Base-by-base conservation (phyloP, 2,888 invertebrate genomes). In the Andrena hattorfiana region DNA sequence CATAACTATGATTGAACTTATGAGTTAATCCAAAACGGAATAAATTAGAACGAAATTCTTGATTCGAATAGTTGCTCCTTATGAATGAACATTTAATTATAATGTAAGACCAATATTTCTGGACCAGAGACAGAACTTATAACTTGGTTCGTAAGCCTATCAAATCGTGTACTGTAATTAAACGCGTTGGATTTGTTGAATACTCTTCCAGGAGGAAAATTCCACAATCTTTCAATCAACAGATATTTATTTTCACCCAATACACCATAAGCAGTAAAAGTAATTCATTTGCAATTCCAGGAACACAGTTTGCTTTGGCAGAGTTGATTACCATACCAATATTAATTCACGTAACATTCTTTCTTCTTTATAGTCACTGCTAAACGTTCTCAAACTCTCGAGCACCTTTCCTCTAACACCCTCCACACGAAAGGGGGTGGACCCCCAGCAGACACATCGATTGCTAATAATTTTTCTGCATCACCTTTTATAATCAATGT, bases 391-490 rank as follows among this genome's bases (percentile, higher is more conserved):
- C 20, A 20, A 48, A 23, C 13, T 23, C 10, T 30, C 26, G n/a
- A 70, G 42, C 63, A 49, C 32, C 7, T 28, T 49, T 60, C n/a
- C 49, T 20, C 8, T 26, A 42, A n/a, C 56, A 42, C 30, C 28
- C 28, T 67, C 51, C 49, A 62, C 66, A 26, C 16, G 54, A 2
- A 5, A 16, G 35, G 16, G 49, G 48, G 54, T 71, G 20, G 20
- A 62, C 28, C 54, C 48, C 28, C 30, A 2, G 32, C 4, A 64
- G 62, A 51, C 66, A 74, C 54, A 74, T 81, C 35, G 28, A 69
- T 42, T 73, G 77, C 77, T 77, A 82, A 83, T 83, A 83, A 83
- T 83, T 83, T 73, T 83, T 83, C 83, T 70, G 28, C 42, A 63
- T 59, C 56, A 13, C 10, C n/a, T 51, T 16, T 26, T 10, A 56